Evolutionary conservation across 2,113 vertebrate genomes (phyloP).

Genomic region (Lepus europaeus): DNA sequence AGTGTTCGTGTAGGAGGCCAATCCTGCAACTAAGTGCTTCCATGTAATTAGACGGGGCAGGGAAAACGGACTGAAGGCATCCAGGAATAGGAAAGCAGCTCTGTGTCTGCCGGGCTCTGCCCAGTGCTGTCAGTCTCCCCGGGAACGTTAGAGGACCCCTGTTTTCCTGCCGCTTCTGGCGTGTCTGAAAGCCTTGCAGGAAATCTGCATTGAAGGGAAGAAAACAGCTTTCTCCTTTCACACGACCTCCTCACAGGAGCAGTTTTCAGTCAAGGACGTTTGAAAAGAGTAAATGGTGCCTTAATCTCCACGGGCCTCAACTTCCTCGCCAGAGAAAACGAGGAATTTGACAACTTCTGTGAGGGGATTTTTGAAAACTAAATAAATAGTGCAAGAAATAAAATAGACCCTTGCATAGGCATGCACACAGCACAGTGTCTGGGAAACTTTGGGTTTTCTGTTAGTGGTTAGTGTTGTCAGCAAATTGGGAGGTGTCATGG

Average conservation of each 20-base stretch:
- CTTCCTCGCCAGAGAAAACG: background rate
- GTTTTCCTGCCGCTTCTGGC: background rate
- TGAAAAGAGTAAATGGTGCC: background rate
- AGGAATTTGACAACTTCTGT: background rate
- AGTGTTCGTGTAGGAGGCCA: slow-evolving; percentile 1
- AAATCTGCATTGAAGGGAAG: background rate
- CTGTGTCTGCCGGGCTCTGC: background rate
- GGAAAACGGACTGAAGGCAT: background rate
- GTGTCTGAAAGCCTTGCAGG: background rate
- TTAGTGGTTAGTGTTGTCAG: background rate
- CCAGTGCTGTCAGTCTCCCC: background rate
- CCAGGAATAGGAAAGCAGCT: background rate
- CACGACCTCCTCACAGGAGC: background rate
- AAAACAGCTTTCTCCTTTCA: background rate
- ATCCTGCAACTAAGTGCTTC: background rate
- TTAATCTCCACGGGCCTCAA: background rate
- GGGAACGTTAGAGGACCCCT: background rate
- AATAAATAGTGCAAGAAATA: background rate
- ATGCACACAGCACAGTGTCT: background rate
- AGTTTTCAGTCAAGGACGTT: background rate
- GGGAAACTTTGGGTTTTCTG: background rate
- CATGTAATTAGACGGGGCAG: background rate
- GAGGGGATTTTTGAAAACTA: background rate
- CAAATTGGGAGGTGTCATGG: background rate
- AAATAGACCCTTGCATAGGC: background rate